Conservation (phyloP, 2,888 invertebrate genomes). For the Ligdia adustata region DNA sequence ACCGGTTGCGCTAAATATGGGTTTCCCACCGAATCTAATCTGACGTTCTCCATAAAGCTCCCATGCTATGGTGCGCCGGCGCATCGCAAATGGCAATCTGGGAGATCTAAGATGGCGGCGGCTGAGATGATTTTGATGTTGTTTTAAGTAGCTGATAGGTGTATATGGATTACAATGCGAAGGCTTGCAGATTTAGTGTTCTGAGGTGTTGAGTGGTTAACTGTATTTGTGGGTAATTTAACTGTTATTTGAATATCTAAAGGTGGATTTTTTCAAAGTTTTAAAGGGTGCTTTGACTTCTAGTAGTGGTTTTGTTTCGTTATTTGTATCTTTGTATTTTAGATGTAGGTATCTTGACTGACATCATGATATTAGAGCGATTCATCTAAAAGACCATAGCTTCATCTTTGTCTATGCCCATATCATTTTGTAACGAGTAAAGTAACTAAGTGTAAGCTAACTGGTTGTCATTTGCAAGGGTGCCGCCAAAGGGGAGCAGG, state of each 20-base stretch:
- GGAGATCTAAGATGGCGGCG: constrained; percentile 43
- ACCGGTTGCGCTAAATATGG: constrained; percentile 14
- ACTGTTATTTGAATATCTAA: background rate
- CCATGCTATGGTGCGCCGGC: constrained; percentile 30
- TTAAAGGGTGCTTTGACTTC: no score
- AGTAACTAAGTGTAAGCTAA: no score
- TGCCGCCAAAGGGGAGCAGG: no score
- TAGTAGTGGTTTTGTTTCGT: no score
- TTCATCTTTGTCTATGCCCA: no score
- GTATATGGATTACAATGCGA: constrained; percentile 42
- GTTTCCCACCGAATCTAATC: constrained; percentile 17
- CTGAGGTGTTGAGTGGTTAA: constrained; percentile 3
- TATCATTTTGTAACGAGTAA: no score
- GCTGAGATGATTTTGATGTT: constrained; percentile 68
- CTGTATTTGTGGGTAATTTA: background rate
- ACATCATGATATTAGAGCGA: no score
- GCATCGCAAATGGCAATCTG: constrained; percentile 54
- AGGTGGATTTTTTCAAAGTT: no score
- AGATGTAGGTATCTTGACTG: no score
- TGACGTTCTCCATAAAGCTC: constrained; percentile 13
- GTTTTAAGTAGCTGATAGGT: constrained; percentile 59
- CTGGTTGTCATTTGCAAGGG: no score
- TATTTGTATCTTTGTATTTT: no score
- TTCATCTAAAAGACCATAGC: no score
- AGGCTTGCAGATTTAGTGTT: constrained; percentile 5